A percentile compares a stretch with the other conserved stretches of the same genome.
These are phyloP conservation scores for Vanacampus margaritifer DNA, from an alignment of 2,113 vertebrate species.

Conservation along the genomic window DNA sequence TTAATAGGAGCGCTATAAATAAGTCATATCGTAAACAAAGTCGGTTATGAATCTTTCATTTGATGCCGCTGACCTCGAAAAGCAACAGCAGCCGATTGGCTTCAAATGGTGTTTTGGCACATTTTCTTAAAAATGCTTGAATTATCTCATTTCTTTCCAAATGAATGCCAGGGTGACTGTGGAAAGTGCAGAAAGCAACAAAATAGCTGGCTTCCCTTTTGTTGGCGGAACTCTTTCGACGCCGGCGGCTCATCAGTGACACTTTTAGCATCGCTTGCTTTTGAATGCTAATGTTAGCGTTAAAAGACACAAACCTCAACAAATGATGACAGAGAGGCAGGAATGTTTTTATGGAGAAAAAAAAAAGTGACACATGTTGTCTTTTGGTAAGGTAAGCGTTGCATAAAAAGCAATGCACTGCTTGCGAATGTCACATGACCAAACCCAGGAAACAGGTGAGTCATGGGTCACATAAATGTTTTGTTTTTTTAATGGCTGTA, in stretches of 20 bases:
- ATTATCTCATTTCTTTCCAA: neutral
- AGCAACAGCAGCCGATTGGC: neutral
- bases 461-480: too few relatives aligned
- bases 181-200: slow-evolving; percentile 5
- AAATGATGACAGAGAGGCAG: neutral
- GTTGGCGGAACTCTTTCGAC: slow-evolving; percentile 14
- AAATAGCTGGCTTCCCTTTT: slow-evolving; percentile 5
- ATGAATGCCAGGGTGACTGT: neutral
- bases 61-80: slow-evolving; percentile 2
- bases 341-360: neutral
- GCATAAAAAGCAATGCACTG: too few relatives aligned
- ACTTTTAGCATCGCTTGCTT: slow-evolving; percentile 4
- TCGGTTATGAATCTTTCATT: slow-evolving; percentile 6
- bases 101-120: neutral
- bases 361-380: neutral
- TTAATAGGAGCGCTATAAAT: slow-evolving; percentile 2
- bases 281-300: slow-evolving; percentile 17
- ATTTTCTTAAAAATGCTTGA: neutral
- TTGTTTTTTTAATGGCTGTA: too few relatives aligned
- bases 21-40: slow-evolving; percentile 6
- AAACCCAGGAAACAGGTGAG: too few relatives aligned
- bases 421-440: too few relatives aligned
- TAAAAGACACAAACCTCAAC: slow-evolving; percentile 10
- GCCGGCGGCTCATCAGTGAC: slow-evolving; percentile 19
- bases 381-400: neutral